These are phyloP conservation scores for Myrmecophaga tridactyla DNA, from an alignment of 2,113 vertebrate species.

Conservation along the genomic window DNA sequence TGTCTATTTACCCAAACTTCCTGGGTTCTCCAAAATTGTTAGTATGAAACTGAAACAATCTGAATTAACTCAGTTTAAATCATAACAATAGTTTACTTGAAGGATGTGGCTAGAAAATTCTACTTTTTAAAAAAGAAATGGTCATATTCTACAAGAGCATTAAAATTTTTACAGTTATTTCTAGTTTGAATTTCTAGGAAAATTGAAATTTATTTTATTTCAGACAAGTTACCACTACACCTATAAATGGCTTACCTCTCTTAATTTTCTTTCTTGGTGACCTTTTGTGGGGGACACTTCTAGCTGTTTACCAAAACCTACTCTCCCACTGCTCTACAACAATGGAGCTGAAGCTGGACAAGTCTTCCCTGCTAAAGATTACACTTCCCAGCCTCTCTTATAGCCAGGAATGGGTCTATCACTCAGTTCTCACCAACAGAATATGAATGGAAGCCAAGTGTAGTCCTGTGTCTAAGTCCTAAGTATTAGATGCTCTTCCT, in stretches of 20 bases:
- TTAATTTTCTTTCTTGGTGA: background rate
- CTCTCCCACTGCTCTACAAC: fast-evolving
- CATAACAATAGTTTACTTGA: background rate
- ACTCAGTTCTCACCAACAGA: background rate
- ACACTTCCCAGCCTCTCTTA: background rate
- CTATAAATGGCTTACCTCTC: background rate
- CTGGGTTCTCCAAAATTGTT: background rate
- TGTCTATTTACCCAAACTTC: background rate
- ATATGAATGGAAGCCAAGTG: background rate
- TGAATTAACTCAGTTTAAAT: background rate
- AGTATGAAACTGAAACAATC: background rate
- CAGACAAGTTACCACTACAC: background rate
- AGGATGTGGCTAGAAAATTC: background rate
- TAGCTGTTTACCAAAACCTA: background rate
- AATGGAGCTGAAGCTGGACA: background rate
- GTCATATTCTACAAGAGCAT: background rate
- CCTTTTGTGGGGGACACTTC: background rate
- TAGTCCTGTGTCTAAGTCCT: background rate
- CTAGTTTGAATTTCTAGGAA: background rate
- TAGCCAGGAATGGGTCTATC: background rate
- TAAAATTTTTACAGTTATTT: background rate
- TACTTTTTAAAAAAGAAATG: too few relatives aligned
- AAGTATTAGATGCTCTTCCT: fast-evolving
- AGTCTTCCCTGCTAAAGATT: background rate
- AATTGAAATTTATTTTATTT: background rate